phyloP scores from a whole-genome alignment of 2,797 vertebrate species.

The Anguilla pacifica region DNA sequence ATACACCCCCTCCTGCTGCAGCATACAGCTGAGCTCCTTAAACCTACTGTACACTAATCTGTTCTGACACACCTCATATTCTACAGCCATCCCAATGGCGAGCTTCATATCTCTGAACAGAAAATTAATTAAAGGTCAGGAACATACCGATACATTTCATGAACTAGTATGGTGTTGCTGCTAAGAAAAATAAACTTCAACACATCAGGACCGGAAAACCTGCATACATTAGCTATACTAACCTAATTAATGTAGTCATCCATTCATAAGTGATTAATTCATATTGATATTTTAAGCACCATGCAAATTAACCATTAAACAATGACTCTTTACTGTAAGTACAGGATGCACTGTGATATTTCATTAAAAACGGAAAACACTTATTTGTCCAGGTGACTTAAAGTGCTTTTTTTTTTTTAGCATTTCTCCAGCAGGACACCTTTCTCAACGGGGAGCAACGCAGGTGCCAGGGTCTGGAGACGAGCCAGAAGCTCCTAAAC shows the following conservation, averaged over 20 bases:
- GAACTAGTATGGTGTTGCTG: not conserved
- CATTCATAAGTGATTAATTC: not conserved
- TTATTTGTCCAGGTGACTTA: no score
- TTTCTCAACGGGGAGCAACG: not conserved
- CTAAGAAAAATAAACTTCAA: not conserved
- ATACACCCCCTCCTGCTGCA: constrained; percentile 64
- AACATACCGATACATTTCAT: not conserved
- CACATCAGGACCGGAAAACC: not conserved
- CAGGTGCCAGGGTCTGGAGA: not conserved
- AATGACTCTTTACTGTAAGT: not conserved
- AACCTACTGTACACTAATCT: constrained; percentile 64
- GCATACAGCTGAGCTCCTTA: constrained; percentile 59
- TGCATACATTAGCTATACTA: not conserved
- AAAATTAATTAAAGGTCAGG: constrained; percentile 64
- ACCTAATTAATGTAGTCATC: not conserved
- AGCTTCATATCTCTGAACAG: constrained; percentile 62
- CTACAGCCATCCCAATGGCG: constrained; percentile 70
- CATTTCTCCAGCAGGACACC: not conserved
- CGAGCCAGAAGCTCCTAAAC: not conserved
- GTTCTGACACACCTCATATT: constrained; percentile 71
- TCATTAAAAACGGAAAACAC: no score
- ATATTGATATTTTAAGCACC: not conserved
- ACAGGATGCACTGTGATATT: not conserved
- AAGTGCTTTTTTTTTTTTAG: no score
- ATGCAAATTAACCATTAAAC: not conserved